Percentiles rank a stretch among this genome's conserved stretches.
These are phyloP conservation scores for Tenthredo notha DNA, from an alignment of 2,888 invertebrate genomes.

Conservation along the genomic window DNA sequence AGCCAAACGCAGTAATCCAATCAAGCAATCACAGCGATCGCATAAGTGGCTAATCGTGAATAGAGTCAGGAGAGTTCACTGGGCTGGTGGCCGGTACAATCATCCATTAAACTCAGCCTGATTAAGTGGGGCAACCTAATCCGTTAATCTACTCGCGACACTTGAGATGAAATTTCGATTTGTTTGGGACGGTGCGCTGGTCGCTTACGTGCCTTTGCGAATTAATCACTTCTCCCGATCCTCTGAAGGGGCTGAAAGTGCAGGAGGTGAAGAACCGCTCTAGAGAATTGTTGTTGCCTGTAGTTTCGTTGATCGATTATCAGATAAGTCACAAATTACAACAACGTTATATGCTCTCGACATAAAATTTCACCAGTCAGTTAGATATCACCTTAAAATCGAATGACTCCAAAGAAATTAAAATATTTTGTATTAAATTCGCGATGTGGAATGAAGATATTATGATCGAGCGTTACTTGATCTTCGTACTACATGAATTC, in stretches of 20 bases:
- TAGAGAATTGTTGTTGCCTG: neutral
- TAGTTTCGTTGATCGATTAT: conserved; percentile 6
- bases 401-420: neutral
- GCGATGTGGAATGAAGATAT: neutral
- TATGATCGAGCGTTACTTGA: neutral
- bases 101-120: conserved; percentile 70
- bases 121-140: conserved; percentile 70
- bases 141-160: conserved; percentile 58
- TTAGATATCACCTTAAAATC: neutral
- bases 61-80: conserved; percentile 55
- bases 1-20: conserved; percentile 67
- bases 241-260: conserved; percentile 2
- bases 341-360: neutral
- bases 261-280: conserved; percentile 18
- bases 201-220: conserved; percentile 29
- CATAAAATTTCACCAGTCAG: neutral
- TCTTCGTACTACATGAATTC: neutral
- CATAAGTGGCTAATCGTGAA: conserved; percentile 64
- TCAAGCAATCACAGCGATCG: conserved; percentile 65
- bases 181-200: conserved; percentile 38
- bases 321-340: neutral
- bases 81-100: conserved; percentile 57
- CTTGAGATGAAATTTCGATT: conserved; percentile 51
- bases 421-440: neutral
- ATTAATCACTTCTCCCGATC: conserved; percentile 42